Percentiles rank a stretch among this genome's conserved stretches.
Conservation (phyloP, 2,113 vertebrate species). For the Xiphophorus couchianus region DNA sequence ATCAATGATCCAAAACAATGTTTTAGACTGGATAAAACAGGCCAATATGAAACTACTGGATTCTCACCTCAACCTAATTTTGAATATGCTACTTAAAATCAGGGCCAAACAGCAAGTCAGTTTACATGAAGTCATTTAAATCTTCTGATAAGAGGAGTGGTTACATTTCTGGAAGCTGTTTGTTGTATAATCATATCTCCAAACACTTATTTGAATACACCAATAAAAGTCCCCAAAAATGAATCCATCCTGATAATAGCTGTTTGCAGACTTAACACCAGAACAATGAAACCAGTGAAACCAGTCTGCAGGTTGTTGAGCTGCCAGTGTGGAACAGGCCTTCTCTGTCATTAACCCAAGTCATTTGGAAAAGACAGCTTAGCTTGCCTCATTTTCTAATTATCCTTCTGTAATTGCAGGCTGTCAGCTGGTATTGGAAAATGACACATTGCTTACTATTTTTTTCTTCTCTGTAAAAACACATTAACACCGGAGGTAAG, state of each 20-base stretch:
- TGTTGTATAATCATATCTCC: neutral
- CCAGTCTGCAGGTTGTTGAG: neutral
- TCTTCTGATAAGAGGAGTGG: no score
- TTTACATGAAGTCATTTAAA: no score
- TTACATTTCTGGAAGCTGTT: neutral
- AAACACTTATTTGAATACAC: neutral
- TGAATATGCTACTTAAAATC: no score
- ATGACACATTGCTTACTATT: neutral
- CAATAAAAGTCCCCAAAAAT: neutral
- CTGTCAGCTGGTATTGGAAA: neutral
- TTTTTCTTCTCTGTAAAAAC: neutral
- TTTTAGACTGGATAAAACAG: no score
- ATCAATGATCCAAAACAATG: no score
- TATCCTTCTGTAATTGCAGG: slow-evolving; percentile 14
- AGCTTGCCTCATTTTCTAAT: neutral
- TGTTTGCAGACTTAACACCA: neutral
- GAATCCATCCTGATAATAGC: neutral
- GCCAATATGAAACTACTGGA: no score
- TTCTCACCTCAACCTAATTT: no score
- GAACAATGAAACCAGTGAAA: neutral
- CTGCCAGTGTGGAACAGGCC: neutral
- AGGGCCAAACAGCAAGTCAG: no score
- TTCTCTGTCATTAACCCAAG: neutral
- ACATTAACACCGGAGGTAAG: neutral
- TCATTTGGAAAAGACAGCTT: slow-evolving; percentile 2